Evolutionary conservation across 1,140 invertebrate species (phyloP).

Genomic region (Metopolophium dirhodum): DNA sequence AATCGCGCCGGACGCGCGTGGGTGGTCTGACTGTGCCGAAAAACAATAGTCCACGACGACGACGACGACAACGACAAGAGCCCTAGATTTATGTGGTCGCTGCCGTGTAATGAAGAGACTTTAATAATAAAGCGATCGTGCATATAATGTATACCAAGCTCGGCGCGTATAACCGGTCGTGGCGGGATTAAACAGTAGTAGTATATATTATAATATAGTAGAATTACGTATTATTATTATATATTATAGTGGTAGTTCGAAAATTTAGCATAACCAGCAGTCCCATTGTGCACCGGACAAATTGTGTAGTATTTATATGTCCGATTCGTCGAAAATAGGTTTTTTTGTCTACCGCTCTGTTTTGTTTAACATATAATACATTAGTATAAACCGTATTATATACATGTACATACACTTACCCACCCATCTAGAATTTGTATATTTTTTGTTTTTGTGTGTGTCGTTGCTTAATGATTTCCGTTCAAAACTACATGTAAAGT

Average conservation of each 20-base stretch:
- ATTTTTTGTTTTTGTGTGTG: background rate
- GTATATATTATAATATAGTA: background rate
- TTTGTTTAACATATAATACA: background rate
- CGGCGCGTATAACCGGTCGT: constrained; percentile 23
- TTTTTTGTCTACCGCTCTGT: background rate
- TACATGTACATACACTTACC: background rate
- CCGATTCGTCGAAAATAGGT: background rate
- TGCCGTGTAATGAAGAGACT: constrained; percentile 46
- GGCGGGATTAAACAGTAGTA: constrained; percentile 10
- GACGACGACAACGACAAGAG: constrained; percentile 20
- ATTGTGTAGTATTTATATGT: constrained; percentile 25
- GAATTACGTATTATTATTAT: constrained; percentile 3
- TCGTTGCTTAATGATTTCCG: background rate
- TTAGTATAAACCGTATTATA: background rate
- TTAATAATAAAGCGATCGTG: constrained; percentile 56
- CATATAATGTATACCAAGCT: background rate
- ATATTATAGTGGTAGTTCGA: background rate
- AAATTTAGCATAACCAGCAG: constrained; percentile 37
- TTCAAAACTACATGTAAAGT: background rate
- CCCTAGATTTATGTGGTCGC: constrained; percentile 29
- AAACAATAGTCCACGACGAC: constrained; percentile 55
- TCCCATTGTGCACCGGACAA: constrained; percentile 29
- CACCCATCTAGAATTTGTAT: background rate
- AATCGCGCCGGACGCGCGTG: constrained; percentile 38
- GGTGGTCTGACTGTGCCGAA: constrained; percentile 47